A percentile compares a stretch with the other conserved stretches of the same genome.
These are phyloP conservation scores for Oscheius sp. DNA, from an alignment of 2,888 invertebrate species.

Conservation along the genomic window DNA sequence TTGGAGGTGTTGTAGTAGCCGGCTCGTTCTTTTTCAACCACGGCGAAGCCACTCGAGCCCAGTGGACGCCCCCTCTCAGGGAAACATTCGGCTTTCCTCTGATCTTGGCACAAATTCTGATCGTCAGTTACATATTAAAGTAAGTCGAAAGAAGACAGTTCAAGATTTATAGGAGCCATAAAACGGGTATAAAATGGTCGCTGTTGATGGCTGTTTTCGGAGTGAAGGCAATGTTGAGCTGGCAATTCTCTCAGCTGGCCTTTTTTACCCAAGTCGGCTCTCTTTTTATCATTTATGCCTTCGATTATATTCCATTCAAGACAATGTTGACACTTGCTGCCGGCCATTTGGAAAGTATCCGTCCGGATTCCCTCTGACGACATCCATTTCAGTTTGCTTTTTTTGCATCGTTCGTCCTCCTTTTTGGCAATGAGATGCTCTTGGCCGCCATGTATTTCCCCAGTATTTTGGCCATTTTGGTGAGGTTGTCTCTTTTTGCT, in stretches of 20 bases:
- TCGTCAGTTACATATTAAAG: constrained; percentile 78
- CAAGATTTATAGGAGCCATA: constrained; percentile 6
- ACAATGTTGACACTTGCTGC: constrained; percentile 74
- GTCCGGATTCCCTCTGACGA: neutral
- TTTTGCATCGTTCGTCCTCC: constrained; percentile 74
- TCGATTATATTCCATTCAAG: constrained; percentile 74
- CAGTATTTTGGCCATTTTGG: constrained; percentile 73
- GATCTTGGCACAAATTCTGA: constrained; percentile 82
- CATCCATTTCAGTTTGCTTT: constrained; percentile 74
- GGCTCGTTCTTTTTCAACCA: constrained; percentile 86
- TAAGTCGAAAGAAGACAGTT: neutral
- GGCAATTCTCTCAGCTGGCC: constrained; percentile 83
- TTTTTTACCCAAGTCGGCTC: constrained; percentile 83
- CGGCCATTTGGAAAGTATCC: constrained; percentile 75
- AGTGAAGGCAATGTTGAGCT: constrained; percentile 75
- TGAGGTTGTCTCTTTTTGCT: constrained; percentile 41
- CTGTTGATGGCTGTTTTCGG: constrained; percentile 49
- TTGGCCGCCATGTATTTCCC: constrained; percentile 77
- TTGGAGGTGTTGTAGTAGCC: constrained; percentile 82
- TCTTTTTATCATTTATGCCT: constrained; percentile 81
- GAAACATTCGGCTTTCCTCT: constrained; percentile 89
- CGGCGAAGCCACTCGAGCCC: constrained; percentile 84
- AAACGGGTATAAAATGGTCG: constrained; percentile 65
- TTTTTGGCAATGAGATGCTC: constrained; percentile 79
- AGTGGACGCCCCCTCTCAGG: constrained; percentile 87